Evolutionary conservation across 1,140 invertebrate genomes (phyloP).

Genomic region (Euura lappo): DNA sequence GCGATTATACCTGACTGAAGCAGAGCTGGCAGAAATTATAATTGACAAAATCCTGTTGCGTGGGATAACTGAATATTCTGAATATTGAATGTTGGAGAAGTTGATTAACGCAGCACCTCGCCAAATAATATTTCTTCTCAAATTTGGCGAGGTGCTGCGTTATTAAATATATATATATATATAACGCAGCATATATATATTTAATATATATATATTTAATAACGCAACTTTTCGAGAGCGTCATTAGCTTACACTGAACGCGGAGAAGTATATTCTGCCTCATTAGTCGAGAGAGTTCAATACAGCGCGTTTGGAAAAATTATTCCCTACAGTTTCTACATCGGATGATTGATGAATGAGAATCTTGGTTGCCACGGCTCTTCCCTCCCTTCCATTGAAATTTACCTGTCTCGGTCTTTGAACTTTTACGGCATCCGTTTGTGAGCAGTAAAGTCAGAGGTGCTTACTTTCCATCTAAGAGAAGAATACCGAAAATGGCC

Average conservation of each 20-base stretch:
- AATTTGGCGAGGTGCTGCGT: neutral
- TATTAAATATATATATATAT: too few species aligned
- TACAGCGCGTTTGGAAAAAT: neutral
- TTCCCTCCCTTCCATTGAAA: neutral
- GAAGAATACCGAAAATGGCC: neutral
- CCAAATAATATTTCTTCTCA: neutral
- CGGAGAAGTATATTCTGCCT: neutral
- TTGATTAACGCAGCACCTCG: neutral
- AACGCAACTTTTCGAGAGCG: slow-evolving; percentile 3
- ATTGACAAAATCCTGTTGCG: neutral
- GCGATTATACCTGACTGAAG: too few species aligned
- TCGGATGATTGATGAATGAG: neutral
- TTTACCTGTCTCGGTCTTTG: neutral
- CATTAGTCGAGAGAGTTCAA: slow-evolving; percentile 1
- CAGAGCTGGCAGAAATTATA: too few species aligned
- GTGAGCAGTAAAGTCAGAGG: neutral
- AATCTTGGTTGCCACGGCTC: neutral
- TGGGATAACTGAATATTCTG: neutral
- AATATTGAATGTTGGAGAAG: neutral
- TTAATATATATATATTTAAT: neutral
- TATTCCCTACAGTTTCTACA: neutral
- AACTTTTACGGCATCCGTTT: neutral
- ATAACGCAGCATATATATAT: too few species aligned
- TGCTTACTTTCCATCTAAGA: neutral
- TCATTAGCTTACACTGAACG: neutral